Evolutionary conservation across 1,140 invertebrate species (phyloP).

Genomic region (Brachionus paranguensis): DNA sequence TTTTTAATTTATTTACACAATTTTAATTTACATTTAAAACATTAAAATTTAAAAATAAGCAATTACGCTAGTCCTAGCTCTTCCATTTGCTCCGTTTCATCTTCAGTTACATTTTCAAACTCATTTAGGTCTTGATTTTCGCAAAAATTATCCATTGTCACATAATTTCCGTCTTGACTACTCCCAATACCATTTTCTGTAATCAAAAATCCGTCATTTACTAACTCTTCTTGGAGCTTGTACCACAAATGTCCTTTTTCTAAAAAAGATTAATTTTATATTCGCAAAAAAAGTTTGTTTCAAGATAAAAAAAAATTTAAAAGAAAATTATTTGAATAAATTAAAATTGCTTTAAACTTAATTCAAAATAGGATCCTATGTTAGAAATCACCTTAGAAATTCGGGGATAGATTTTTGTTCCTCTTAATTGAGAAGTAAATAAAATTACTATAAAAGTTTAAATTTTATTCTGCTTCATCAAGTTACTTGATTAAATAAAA

Average conservation of each 20-base stretch:
- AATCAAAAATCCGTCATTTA: background rate
- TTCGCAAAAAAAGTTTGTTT: background rate
- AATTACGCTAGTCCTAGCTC: background rate
- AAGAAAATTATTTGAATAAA: background rate
- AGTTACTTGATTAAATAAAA: too few species aligned
- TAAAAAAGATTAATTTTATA: background rate
- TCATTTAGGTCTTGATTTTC: background rate
- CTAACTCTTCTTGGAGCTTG: slow-evolving; percentile 1
- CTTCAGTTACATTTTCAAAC: background rate
- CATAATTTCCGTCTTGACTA: background rate
- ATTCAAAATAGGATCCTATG: too few species aligned
- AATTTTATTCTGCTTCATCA: too few species aligned
- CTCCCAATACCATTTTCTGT: background rate
- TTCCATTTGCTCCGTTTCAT: background rate
- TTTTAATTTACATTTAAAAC: background rate
- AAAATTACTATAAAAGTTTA: too few species aligned
- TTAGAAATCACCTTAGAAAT: too few species aligned
- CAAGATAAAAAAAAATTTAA: background rate
- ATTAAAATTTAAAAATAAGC: background rate
- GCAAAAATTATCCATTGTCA: background rate
- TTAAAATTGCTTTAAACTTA: too few species aligned
- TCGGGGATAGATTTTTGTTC: too few species aligned
- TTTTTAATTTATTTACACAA: background rate
- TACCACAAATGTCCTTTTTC: slow-evolving; percentile 5
- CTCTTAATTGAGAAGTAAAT: too few species aligned